phyloP scores from a whole-genome alignment of 2,113 vertebrate genomes.

The Nycticorax nycticorax region DNA sequence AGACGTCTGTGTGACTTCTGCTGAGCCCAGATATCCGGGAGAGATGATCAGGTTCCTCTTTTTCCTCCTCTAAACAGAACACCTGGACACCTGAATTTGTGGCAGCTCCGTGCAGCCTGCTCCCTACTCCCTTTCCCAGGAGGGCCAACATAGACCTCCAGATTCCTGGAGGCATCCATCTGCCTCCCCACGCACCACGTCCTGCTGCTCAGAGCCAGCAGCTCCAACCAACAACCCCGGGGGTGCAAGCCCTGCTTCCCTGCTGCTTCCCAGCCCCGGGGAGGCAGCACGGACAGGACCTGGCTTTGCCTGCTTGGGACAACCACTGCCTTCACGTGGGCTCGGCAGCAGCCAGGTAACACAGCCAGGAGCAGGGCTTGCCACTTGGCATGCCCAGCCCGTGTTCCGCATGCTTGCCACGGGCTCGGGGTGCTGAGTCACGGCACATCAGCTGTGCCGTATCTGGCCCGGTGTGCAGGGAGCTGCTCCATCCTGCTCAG shows the following conservation, averaged over 20 bases:
- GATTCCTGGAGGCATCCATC: too few relatives aligned
- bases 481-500: neutral
- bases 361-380: neutral
- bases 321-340: neutral
- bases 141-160: neutral
- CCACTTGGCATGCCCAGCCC: neutral
- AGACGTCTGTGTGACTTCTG: neutral
- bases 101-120: neutral
- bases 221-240: neutral
- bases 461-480: neutral
- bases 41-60: neutral
- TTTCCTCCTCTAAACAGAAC: neutral
- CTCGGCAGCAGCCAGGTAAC: neutral
- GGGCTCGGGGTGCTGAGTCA: neutral
- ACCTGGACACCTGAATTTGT: neutral
- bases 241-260: neutral
- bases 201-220: neutral
- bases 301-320: neutral
- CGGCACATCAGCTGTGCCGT: neutral
- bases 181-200: accelerated
- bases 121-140: neutral
- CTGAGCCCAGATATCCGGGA: neutral
- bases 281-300: neutral
- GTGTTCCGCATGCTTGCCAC: neutral
- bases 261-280: neutral